Evolutionary conservation across 2,797 vertebrate genomes (phyloP), one percentile per base, ranked within the genome.

Genomic region (Sardinella longiceps): DNA sequence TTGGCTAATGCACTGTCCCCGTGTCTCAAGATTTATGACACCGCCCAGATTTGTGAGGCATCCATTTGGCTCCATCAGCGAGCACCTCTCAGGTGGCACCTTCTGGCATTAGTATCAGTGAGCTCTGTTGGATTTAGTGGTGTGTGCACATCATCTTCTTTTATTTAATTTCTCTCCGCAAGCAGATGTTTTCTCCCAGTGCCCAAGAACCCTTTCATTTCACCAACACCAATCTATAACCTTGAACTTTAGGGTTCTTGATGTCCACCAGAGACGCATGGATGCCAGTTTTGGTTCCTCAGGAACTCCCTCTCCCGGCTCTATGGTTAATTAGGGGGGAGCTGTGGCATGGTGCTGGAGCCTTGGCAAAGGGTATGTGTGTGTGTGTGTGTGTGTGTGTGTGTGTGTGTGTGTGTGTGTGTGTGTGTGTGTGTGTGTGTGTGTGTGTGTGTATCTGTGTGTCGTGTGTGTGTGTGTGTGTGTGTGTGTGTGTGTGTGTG

Each of bases 111-210:
- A 86, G 83, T 58, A 82, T 74, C 83, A 81, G 84, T 81, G 81
- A 83, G 85, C 66, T 87, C 86, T 86, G 85, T 84, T 88, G 84
- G 87, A 87, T 88, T 83, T 85, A 87, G 85, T 83, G 84, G 80
- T 87, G 88, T 84, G 84, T n/a, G n/a, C n/a, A n/a, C 58, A 84
- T 58, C 85, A 85, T 81, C 86, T 85, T 82, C 83, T 89, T 86
- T 74, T 84, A 86, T 88, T 74, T 74, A 70, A 70, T 70, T 70
- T 30, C 15, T 11, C 66, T 74, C 15, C 30, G 3, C 66, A 18
- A 37, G 33, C 66, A 74, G 66, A 37, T 74, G 66, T 66, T 33
- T 30, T 74, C 9, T 74, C 63, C 60, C 66, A 33, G 15, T 74
- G 33, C 15, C 33, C 15, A 33, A 39, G 66, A 74, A 74, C 14